These are phyloP conservation scores for Vanessa cardui DNA, from an alignment of 2,888 invertebrate species.

Conservation along the genomic window DNA sequence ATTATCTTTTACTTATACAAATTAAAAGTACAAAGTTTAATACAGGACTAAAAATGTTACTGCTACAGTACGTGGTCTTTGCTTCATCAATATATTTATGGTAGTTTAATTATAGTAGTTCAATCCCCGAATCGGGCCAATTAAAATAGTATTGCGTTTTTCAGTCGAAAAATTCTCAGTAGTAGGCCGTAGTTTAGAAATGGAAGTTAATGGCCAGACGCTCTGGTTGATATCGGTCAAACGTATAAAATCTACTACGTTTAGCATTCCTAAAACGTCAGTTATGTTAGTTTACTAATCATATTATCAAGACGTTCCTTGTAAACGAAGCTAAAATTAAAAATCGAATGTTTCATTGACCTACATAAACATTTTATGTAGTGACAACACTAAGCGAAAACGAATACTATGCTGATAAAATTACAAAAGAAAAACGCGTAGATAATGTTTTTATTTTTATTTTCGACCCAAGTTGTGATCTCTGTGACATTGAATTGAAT, in stretches of 20 bases:
- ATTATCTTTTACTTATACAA: not conserved
- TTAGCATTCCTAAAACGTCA: not conserved
- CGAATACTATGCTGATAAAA: not conserved
- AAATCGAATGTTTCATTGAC: not conserved
- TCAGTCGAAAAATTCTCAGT: no score
- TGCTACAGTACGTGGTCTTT: no score
- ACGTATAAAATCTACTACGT: no score
- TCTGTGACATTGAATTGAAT: constrained; percentile 24
- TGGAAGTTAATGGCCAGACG: no score
- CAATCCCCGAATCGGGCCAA: no score
- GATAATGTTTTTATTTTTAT: not conserved
- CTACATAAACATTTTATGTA: not conserved
- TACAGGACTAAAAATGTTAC: no score
- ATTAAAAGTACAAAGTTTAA: no score
- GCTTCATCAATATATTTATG: no score
- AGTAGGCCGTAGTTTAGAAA: no score
- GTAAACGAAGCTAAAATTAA: constrained; percentile 2
- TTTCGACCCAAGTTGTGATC: constrained; percentile 5
- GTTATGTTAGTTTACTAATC: not conserved
- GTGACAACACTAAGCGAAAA: constrained; percentile 1
- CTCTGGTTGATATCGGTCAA: no score
- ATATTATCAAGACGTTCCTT: not conserved
- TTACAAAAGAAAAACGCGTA: not conserved
- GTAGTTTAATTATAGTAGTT: no score
- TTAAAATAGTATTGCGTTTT: no score